Base-by-base conservation (phyloP, 1,140 invertebrate species). In the Drosophila funebris region DNA sequence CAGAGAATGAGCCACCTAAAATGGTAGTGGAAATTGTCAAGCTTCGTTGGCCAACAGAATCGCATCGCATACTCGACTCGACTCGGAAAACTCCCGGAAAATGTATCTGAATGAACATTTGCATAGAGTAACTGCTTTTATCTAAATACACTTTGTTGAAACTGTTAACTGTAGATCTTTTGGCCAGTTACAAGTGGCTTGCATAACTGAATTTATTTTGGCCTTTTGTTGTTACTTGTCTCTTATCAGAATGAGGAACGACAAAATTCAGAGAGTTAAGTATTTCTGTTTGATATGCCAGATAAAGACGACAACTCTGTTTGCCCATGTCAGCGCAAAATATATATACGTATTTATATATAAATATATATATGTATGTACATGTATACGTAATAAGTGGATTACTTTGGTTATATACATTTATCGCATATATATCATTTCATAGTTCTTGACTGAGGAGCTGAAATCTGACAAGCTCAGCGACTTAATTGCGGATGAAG, bases 21-120 rank as follows among this genome's bases (percentile, higher is more conserved):
- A 44, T 36, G 11, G 8, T 50, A 48, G 20, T 60, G 43, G 24
- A 58, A 68, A 64, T 44, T 33, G 78, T 84, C 64, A 77, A 36
- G 81, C 81, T 74, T 73, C 57, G 81, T 50, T 84, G 69, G 9
- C 33, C 31, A 64, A 33, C 53, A 36, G 14, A 48, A 57, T 62
- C 33, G 27, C 13, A 33, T 50, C 14, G 9, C 6, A 62, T 36
- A 36, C 2, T 13, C 2, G n/a, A n/a, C n/a, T n/a, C n/a, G n/a
- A n/a, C n/a, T n/a, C 20, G 37, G 4, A 20, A 29, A 63, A 64
- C 2, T 41, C 48, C 43, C 18, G 52, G n/a, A 7, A 37, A 50
- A n/a, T 13, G 44, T 46, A 48, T 37, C 37, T 43, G 14, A 18
- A 16, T 16, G 48, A 46, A n/a, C 27, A 46, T 69, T 43, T 62